Evolutionary conservation across 2,888 invertebrate genomes (phyloP), one percentile per base, ranked within the genome.

Genomic region (Cryptocheilus praepositus): DNA sequence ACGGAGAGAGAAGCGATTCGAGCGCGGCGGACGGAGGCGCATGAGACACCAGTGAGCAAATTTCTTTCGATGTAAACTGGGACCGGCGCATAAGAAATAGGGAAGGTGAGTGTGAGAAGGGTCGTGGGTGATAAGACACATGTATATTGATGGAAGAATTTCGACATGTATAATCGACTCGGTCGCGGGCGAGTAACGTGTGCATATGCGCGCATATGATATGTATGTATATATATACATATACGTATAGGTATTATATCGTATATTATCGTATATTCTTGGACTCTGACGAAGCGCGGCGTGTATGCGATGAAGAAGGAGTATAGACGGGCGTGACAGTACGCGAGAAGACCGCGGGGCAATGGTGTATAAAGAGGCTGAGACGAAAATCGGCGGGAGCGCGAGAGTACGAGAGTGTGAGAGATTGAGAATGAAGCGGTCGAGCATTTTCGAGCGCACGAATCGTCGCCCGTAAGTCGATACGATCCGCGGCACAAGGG

Each of bases 331-430:
- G 36, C 36, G 36, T 36, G 36, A 36, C 13, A 52, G 51, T 53
- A 53, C n/a, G 52, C 53, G 68, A 62, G 59, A 54, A 52, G 73
- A 78, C 72, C 77, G 69, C 73, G 75, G 73, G 79, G 76, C 77
- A 81, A 76, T 74, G 75, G 68, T 66, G 73, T 75, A 80, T 76
- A 70, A 76, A 75, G 59, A 70, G 70, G 8, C 3, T 57, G 55
- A 55, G 11, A 19, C 8, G 15, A 49, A 13, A 8, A 49, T n/a
- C n/a, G n/a, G n/a, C n/a, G n/a, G n/a, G n/a, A n/a, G n/a, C n/a
- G n/a, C 49, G 45, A 45, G 8, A 16, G 16, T 7, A 45, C 4
- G 15, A 18, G 16, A n/a, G n/a, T 7, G 16, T 11, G 2, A 11
- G 36, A 36, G 36, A 36, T 11, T 36, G 1, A 11, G 7, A n/a